Evolutionary conservation across 2,113 vertebrate genomes (phyloP).

Genomic region (Machaerirhynchus nigripectus): DNA sequence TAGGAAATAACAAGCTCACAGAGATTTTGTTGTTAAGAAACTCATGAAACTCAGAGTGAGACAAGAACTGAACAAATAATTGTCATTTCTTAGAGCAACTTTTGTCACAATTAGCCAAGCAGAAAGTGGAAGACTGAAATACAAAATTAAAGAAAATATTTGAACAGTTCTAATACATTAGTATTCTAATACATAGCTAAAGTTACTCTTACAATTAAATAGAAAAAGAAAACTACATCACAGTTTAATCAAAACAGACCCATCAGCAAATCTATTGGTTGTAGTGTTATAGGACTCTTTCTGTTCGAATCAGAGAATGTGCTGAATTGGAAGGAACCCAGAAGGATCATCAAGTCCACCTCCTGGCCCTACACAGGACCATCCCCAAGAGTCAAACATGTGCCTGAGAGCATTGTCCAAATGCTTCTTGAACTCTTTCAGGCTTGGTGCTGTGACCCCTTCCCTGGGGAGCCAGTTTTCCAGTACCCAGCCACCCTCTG

Average conservation of each 20-base stretch:
- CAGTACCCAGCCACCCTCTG: accelerated
- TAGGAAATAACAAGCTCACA: background rate
- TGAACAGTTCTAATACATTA: background rate
- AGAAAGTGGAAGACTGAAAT: background rate
- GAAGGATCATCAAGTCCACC: too few relatives aligned
- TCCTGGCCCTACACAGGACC: background rate
- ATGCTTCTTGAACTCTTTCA: background rate
- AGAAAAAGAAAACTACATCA: background rate
- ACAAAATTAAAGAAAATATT: background rate
- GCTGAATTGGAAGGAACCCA: background rate
- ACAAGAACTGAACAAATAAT: background rate
- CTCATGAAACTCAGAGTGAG: background rate
- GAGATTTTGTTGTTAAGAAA: background rate
- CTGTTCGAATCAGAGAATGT: background rate
- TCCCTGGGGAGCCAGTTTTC: background rate
- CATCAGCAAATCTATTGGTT: background rate
- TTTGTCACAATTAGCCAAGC: background rate
- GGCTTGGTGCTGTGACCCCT: background rate
- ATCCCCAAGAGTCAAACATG: background rate
- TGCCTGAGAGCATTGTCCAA: background rate
- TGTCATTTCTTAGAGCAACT: background rate
- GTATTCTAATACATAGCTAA: too few relatives aligned
- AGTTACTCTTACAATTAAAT: background rate
- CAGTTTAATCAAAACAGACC: background rate
- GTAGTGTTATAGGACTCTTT: background rate